Percentiles rank a stretch among this genome's conserved stretches.
Conservation (phyloP, 2,113 vertebrate genomes). For the Enhydra lutris region DNA sequence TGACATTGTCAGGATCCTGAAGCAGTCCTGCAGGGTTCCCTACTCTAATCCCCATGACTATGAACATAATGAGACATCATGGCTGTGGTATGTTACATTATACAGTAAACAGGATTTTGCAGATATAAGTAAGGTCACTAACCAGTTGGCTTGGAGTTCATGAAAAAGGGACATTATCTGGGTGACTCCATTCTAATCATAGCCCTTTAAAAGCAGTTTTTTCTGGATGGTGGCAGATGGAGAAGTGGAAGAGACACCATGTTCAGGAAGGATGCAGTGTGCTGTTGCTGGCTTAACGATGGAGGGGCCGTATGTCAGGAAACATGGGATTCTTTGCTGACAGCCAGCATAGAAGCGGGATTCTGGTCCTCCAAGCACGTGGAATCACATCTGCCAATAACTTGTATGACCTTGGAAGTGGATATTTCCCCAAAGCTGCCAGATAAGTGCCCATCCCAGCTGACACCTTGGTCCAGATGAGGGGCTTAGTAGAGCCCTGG, state of each 20-base stretch:
- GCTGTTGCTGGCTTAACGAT: neutral
- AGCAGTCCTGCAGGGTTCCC: neutral
- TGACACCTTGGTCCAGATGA: neutral
- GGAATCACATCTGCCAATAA: neutral
- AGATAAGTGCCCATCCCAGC: too few relatives aligned
- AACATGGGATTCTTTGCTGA: neutral
- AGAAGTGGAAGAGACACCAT: neutral
- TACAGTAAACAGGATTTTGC: neutral
- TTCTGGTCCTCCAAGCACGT: neutral
- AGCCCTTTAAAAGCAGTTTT: neutral
- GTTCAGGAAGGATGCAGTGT: neutral
- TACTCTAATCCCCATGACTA: too few relatives aligned
- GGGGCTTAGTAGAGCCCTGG: neutral
- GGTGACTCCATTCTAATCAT: too few relatives aligned
- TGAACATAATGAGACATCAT: neutral
- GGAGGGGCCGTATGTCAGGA: neutral
- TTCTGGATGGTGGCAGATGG: neutral
- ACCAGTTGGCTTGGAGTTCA: neutral
- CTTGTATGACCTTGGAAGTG: neutral
- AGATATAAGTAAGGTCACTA: neutral
- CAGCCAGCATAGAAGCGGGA: fast-evolving
- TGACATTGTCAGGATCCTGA: neutral
- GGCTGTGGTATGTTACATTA: too few relatives aligned
- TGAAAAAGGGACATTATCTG: neutral
- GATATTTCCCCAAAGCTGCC: neutral